Evolutionary conservation across 2,888 invertebrate species (phyloP).

Genomic region (Drosophila birchii): DNA sequence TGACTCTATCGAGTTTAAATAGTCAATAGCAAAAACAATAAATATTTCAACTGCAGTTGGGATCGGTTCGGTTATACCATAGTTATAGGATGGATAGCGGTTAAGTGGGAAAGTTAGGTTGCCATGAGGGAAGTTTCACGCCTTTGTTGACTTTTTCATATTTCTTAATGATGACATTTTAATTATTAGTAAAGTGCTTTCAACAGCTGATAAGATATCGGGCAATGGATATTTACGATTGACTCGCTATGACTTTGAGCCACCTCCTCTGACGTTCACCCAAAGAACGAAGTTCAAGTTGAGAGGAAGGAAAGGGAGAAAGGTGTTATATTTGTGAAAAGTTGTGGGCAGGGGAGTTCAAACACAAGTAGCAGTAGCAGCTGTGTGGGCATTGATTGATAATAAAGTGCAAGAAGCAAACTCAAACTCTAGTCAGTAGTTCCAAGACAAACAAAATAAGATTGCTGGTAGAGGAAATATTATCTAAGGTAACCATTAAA

Average conservation of each 20-base stretch:
- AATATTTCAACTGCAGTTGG: constrained; percentile 60
- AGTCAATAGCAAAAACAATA: constrained; percentile 74
- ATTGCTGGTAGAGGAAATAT: background rate
- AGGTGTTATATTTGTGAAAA: constrained; percentile 6
- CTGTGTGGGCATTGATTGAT: constrained; percentile 63
- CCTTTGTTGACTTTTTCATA: constrained; percentile 78
- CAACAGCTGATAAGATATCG: constrained; percentile 78
- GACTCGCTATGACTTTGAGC: constrained; percentile 41
- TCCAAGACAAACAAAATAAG: constrained; percentile 10
- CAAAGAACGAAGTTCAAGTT: constrained; percentile 72
- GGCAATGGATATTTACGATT: constrained; percentile 69
- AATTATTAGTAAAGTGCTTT: constrained; percentile 83
- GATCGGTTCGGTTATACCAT: constrained; percentile 24
- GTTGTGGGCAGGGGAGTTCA: background rate
- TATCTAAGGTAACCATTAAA: background rate
- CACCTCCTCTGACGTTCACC: constrained; percentile 25
- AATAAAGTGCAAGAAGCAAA: constrained; percentile 30
- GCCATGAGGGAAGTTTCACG: constrained; percentile 21
- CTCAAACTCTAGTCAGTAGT: constrained; percentile 9
- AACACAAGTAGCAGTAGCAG: constrained; percentile 35
- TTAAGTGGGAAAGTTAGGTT: constrained; percentile 26
- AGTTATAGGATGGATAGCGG: constrained; percentile 2
- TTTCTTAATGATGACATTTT: constrained; percentile 83
- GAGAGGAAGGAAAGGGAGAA: constrained; percentile 17
- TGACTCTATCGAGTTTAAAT: constrained; percentile 60